A percentile compares a stretch with the other conserved stretches of the same genome.
phyloP scores from a whole-genome alignment of 2,888 invertebrate species.

The Plagiodera versicolora region DNA sequence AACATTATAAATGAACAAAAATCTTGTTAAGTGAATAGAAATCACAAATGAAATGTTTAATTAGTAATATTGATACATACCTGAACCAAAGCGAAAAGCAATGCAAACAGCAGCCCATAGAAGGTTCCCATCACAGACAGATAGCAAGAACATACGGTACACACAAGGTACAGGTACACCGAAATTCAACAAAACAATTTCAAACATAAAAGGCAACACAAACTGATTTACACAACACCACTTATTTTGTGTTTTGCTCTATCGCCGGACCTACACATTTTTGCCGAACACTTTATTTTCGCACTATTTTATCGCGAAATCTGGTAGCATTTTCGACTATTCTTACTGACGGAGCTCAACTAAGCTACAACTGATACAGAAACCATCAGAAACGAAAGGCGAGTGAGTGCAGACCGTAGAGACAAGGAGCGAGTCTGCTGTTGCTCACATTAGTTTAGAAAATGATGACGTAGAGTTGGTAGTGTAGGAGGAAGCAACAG shows the following conservation, averaged over 20 bases:
- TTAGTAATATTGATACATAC: constrained; percentile 6
- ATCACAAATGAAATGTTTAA: neutral
- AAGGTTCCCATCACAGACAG: constrained; percentile 10
- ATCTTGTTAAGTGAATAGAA: no score
- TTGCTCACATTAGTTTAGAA: neutral
- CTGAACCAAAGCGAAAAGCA: constrained; percentile 11
- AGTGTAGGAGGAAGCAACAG: neutral
- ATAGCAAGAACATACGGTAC: neutral
- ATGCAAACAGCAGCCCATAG: constrained; percentile 5
- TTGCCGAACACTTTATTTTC: neutral
- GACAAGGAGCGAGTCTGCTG: neutral
- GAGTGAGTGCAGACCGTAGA: neutral
- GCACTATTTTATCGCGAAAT: neutral
- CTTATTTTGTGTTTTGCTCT: neutral
- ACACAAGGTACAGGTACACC: neutral
- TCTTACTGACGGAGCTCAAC: neutral
- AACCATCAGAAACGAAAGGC: neutral
- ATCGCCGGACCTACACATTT: neutral
- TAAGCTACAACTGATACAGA: no score
- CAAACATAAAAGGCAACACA: neutral
- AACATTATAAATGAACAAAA: no score
- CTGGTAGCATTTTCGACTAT: neutral
- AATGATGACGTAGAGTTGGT: neutral
- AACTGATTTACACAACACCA: neutral
- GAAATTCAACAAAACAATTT: constrained; percentile 8